Percentiles rank a stretch among this genome's conserved stretches.
These are phyloP conservation scores for Lasius platythorax DNA, from an alignment of 2,888 invertebrate genomes.

Conservation along the genomic window DNA sequence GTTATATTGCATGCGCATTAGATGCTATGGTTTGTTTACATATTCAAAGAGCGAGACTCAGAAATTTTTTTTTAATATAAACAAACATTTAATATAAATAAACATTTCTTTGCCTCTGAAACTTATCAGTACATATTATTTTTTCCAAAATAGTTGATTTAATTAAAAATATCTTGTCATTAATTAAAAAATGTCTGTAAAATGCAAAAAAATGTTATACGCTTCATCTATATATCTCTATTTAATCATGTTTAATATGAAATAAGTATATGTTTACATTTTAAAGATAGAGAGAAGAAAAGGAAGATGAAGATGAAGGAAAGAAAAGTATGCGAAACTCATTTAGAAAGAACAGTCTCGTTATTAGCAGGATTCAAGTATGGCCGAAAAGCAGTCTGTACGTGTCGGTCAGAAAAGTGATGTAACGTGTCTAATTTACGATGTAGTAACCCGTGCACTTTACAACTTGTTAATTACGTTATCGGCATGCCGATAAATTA, in stretches of 20 bases:
- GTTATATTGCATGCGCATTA: neutral
- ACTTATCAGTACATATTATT: neutral
- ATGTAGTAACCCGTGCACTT: slow-evolving; percentile 24
- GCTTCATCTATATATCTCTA: slow-evolving; percentile 9
- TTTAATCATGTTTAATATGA: neutral
- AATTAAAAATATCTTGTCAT: neutral
- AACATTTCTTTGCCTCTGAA: neutral
- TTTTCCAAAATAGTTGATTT: neutral
- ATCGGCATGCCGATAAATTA: slow-evolving; percentile 52
- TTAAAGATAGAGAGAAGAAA: neutral
- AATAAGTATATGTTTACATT: neutral
- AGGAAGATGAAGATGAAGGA: neutral
- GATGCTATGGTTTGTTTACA: neutral
- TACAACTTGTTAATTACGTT: slow-evolving; percentile 50
- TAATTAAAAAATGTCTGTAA: neutral
- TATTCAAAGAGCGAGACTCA: neutral
- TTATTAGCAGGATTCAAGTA: slow-evolving; percentile 13
- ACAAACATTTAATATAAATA: too few species aligned
- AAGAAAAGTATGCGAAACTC: neutral
- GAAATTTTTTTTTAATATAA: neutral
- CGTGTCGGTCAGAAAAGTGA: slow-evolving; percentile 21
- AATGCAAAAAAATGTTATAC: neutral
- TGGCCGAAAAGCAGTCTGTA: neutral
- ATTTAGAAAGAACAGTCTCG: slow-evolving; percentile 18
- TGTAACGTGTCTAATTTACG: slow-evolving; percentile 43